phyloP scores from a whole-genome alignment of 92 coral and sea anemone genomes.

The Desmophyllum pertusum region DNA sequence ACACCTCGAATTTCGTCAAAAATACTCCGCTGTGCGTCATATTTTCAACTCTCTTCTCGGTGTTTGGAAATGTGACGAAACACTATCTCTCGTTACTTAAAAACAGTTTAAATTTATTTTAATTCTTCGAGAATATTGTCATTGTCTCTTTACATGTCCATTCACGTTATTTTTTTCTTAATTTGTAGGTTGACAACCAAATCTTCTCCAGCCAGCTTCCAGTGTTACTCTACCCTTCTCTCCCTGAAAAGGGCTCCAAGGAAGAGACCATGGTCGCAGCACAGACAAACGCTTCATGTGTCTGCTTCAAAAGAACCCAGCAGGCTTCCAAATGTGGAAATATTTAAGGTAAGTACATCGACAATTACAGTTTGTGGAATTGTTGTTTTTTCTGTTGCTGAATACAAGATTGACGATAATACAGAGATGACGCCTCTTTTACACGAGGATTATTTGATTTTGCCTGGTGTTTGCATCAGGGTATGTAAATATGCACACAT shows the following conservation, averaged over 20 bases:
- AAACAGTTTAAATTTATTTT: too few species aligned
- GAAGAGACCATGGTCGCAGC: slow-evolving; percentile 67
- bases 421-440: too few species aligned
- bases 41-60: too few species aligned
- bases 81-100: too few species aligned
- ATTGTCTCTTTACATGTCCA: not conserved
- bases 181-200: slow-evolving; percentile 85
- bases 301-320: slow-evolving; percentile 86
- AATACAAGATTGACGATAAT: too few species aligned
- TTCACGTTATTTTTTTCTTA: not conserved
- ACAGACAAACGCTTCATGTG: slow-evolving; percentile 74
- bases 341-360: slow-evolving; percentile 72
- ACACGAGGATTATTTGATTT: too few species aligned
- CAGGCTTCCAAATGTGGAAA: slow-evolving; percentile 89
- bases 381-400: not conserved
- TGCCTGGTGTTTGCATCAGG: too few species aligned
- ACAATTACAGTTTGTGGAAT: not conserved
- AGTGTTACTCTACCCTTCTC: slow-evolving; percentile 83
- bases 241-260: slow-evolving; percentile 82
- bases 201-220: slow-evolving; percentile 84
- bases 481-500: too few species aligned
- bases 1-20: too few species aligned
- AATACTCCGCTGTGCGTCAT: too few species aligned
- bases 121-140: not conserved
- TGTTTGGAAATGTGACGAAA: too few species aligned